phyloP scores from a whole-genome alignment of 1,140 invertebrate genomes.

The Cydia amplana region DNA sequence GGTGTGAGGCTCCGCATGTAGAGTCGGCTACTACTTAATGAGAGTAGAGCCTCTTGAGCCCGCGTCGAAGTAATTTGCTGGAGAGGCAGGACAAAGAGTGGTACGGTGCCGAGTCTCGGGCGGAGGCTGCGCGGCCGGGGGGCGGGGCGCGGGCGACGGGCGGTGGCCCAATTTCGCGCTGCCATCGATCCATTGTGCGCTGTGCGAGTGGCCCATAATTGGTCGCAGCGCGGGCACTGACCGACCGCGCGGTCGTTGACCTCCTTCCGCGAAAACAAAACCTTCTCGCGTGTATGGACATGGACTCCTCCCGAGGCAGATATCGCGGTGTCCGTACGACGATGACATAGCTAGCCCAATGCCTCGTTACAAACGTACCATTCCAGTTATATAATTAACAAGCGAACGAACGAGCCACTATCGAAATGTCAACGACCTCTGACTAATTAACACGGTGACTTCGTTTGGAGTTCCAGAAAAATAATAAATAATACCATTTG shows the following conservation, averaged over 20 bases:
- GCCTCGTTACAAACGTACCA: neutral
- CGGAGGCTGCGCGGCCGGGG: conserved; percentile 44
- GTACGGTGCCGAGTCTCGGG: conserved; percentile 33
- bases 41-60: neutral
- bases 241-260: conserved; percentile 70
- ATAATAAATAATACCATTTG: conserved; percentile 46
- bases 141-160: conserved; percentile 47
- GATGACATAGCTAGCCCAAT: neutral
- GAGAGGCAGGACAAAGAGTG: conserved; percentile 30
- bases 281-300: conserved; percentile 56
- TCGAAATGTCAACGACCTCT: conserved; percentile 55
- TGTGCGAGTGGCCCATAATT: conserved; percentile 79
- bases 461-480: conserved; percentile 55
- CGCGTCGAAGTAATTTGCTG: conserved; percentile 27
- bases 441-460: conserved; percentile 67
- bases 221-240: conserved; percentile 75
- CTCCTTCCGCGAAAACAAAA: conserved; percentile 73
- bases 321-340: conserved; percentile 47
- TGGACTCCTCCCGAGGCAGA: conserved; percentile 44
- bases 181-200: conserved; percentile 79
- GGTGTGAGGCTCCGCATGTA: neutral
- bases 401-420: neutral
- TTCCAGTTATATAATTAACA: conserved; percentile 21
- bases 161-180: conserved; percentile 75
- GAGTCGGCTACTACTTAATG: neutral